Evolutionary conservation across 2,888 invertebrate genomes (phyloP).

Genomic region (Nipponacmea schrenckii): DNA sequence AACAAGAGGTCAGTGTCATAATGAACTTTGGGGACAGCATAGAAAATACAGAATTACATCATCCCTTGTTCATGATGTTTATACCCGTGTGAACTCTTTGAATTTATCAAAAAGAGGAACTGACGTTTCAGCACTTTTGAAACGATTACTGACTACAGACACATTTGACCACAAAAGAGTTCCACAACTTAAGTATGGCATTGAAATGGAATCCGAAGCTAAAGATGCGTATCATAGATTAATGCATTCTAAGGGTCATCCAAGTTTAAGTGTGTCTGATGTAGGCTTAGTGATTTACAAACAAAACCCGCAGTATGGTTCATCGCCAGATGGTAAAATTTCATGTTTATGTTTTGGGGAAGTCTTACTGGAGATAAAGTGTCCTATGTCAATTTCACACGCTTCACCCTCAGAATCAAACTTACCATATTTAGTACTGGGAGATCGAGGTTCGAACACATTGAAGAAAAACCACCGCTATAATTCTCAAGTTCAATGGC

Average conservation of each 20-base stretch:
- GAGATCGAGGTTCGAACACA: neutral
- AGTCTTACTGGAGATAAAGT: neutral
- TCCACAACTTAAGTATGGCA: neutral
- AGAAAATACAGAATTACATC: constrained; percentile 4
- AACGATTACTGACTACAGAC: neutral
- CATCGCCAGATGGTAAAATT: neutral
- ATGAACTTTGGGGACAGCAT: constrained; percentile 2
- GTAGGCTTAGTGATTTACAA: neutral
- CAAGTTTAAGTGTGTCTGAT: neutral
- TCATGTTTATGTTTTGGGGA: neutral
- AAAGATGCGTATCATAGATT: neutral
- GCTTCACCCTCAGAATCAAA: neutral
- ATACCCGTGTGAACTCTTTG: no score
- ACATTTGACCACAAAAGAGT: neutral
- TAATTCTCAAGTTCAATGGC: constrained; percentile 9
- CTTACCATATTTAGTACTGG: neutral
- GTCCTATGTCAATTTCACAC: constrained; percentile 1
- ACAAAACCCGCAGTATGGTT: neutral
- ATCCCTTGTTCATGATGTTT: constrained; percentile 2
- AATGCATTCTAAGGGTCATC: constrained; percentile 1
- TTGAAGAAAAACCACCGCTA: neutral
- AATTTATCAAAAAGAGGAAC: neutral
- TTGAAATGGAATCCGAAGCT: constrained; percentile 6
- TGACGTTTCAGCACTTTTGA: neutral
- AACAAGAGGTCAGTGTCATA: neutral